These are phyloP conservation scores for Oligia latruncula DNA, from an alignment of 2,888 invertebrate species.

Conservation along the genomic window DNA sequence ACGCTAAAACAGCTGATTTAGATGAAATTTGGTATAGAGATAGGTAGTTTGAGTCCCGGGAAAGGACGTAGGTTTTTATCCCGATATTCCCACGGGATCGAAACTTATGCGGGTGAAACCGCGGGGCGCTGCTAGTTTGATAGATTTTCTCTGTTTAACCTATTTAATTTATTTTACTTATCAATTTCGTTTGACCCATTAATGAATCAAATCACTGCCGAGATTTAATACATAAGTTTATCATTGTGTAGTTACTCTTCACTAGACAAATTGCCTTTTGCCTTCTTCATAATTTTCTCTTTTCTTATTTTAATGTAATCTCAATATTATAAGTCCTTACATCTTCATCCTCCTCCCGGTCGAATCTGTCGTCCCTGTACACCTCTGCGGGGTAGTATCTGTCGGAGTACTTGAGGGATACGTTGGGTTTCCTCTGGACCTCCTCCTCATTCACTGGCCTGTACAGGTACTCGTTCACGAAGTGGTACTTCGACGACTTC, in stretches of 20 bases:
- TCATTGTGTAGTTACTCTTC: neutral
- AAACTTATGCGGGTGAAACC: no score
- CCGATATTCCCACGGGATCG: no score
- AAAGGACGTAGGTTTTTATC: no score
- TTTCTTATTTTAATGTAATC: neutral
- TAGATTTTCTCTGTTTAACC: neutral
- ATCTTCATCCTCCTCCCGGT: slow-evolving; percentile 87
- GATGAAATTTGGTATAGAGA: no score
- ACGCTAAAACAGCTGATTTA: no score
- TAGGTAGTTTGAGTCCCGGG: no score
- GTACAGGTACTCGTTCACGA: slow-evolving; percentile 98
- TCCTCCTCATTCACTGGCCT: slow-evolving; percentile 96
- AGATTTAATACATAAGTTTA: neutral
- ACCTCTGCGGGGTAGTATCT: slow-evolving; percentile 95
- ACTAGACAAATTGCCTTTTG: neutral
- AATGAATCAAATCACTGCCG: neutral
- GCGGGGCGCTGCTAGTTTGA: neutral
- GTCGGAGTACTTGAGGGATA: slow-evolving; percentile 95
- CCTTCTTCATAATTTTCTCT: neutral
- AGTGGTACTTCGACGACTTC: slow-evolving; percentile 96
- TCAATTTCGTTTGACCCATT: neutral
- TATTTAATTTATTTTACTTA: neutral
- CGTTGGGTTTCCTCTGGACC: slow-evolving; percentile 94
- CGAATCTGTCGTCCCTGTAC: slow-evolving; percentile 91
- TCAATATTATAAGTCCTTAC: slow-evolving; percentile 55